Evolutionary conservation across 2,797 vertebrate genomes (phyloP), one percentile per base, ranked within the genome.

Genomic region (Rhynchotus rufescens): DNA sequence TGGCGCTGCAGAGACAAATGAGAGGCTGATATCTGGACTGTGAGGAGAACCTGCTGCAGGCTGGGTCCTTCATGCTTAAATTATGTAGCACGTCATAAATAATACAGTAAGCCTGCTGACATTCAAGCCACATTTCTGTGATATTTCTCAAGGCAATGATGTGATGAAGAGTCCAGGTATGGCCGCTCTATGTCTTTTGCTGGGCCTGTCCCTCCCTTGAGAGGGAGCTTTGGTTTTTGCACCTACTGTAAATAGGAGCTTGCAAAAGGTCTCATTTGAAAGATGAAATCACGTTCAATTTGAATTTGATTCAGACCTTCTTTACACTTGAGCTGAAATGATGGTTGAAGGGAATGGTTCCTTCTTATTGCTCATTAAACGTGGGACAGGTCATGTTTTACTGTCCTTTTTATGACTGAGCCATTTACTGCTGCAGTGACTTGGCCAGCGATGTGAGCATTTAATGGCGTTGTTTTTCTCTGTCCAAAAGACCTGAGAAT

Each of bases 321-420:
- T 92, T 88, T 92, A 83, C 77, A 87, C 90, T 90, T 89, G 71
- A 79, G 74, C 73, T 96, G 82, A 86, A 93, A 81, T 81, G 64
- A 49, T 80, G 78, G 90, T 94, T 95, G 86, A 89, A 92, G 64
- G 80, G 81, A 94, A 92, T 36, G 19, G 74, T 73, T 89, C 82
- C 60, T 77, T 93, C 92, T 89, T 95, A 93, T 44, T 93, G 88
- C 91, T 95, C 80, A 38, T 95, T 95, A 96, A 94, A 85, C 73
- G 64, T 49, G 44, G 76, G 93, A 89, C 88, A 86, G 88, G 89
- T 92, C 89, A 38, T 78, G 91, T 93, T 96, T 97, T 92, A 95
- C 78, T 76, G 88, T 92, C 83, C 84, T 89, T 93, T 96, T 96
- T 93, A 95, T 82, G 87, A 52, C 73, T 34, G 45, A 94, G 82